phyloP scores from a whole-genome alignment of 1,140 invertebrate species.

The Cydia strobilella region DNA sequence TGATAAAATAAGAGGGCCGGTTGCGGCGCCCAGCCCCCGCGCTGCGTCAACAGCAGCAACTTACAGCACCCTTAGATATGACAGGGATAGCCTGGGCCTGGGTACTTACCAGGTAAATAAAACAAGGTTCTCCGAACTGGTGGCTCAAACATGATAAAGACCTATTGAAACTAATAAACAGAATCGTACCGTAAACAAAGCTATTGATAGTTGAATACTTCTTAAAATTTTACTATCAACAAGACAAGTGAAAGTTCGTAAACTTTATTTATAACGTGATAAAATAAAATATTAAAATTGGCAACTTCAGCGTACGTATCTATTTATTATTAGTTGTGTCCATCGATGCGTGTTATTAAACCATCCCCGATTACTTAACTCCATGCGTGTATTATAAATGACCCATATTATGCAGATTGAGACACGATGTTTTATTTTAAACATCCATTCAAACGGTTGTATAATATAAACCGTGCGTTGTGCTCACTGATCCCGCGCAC shows the following conservation, averaged over 20 bases:
- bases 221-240: no score
- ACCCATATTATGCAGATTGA: not conserved
- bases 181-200: no score
- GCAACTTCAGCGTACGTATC: no score
- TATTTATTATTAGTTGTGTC: no score
- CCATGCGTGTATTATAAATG: not conserved
- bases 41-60: not conserved
- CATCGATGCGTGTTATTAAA: not conserved
- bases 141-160: no score
- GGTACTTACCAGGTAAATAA: not conserved
- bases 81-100: not conserved
- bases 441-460: not conserved
- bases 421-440: constrained; percentile 7
- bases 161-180: no score
- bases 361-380: not conserved
- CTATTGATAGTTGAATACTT: no score
- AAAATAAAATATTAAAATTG: no score
- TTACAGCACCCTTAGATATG: not conserved
- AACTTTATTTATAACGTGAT: no score
- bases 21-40: not conserved
- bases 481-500: not conserved
- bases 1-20: constrained; percentile 8
- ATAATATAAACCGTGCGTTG: not conserved
- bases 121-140: not conserved
- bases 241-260: no score